Evolutionary conservation across 2,113 vertebrate species (phyloP), one percentile per base, ranked within the genome.

Genomic region (Labeo rohita): DNA sequence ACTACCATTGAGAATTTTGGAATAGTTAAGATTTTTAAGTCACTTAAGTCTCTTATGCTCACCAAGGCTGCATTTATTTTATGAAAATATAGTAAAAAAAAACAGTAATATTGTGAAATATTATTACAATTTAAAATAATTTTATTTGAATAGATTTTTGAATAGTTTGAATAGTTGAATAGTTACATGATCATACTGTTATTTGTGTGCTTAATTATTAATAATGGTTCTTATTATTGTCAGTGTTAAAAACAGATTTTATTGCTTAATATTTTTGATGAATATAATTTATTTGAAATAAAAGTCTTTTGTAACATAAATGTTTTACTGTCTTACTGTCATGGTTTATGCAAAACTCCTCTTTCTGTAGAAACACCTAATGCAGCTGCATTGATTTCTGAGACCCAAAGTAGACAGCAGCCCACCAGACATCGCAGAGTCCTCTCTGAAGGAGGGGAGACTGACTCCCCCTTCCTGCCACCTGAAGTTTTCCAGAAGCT

Each of bases 401-500:
- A 83, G n/a, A n/a, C 16, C 0, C 54, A 65, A 3, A n/a, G 59
- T 75, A 77, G 88, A 21, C 47, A 23, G 1, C 93, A n/a, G 21
- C 68, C 18, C 61, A 91, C 85, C 54, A 93, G 88, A 47, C 96
- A 96, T 84, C 94, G 94, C 68, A 92, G 96, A 6, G 95, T 94
- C 13, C 91, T 85, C 85, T 97, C 97, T 0, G 97, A 98, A 0
- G 97, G 96, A 23, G 95, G 92, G 0, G 94, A 93, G 3, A 94
- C 94, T 54, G 93, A 91, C 2, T 93, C 93, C 0, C 94, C 95
- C 0, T 98, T 99, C 82, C 92, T 98, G 45, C 95, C 97, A 0
- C 98, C 98, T 0, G 97, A 99, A 87, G 94, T 97, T 89, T 99
- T 99, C 90, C 97, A 98, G 89, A 97, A 95, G 91, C 91, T 97